These are phyloP conservation scores for Temnopleurus reevesii DNA, from an alignment of 53 echinoderm and acorn worm genomes.

Conservation along the genomic window DNA sequence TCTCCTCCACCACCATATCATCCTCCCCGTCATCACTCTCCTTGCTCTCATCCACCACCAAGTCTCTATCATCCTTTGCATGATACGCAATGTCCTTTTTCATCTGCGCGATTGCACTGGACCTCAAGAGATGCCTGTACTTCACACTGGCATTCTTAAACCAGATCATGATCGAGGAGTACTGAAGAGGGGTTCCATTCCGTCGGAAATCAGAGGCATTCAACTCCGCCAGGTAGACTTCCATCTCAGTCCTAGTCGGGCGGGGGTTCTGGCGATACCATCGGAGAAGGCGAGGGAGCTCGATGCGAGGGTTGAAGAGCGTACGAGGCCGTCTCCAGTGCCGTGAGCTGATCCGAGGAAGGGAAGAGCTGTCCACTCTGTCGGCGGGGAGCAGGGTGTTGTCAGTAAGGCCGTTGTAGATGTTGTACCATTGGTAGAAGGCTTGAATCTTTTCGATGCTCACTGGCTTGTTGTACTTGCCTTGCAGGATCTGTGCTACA, in stretches of 20 bases:
- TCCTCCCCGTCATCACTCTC: conserved; percentile 21
- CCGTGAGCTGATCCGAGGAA: conserved; percentile 65
- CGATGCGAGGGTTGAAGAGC: conserved; percentile 85
- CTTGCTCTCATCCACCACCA: conserved; percentile 17
- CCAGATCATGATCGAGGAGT: conserved; percentile 97
- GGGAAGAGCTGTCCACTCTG: conserved; percentile 70
- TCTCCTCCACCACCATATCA: conserved; percentile 43
- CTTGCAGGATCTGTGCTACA: conserved; percentile 81
- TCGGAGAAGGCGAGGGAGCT: conserved; percentile 81
- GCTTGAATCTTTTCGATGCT: conserved; percentile 84
- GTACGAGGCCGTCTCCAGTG: conserved; percentile 79
- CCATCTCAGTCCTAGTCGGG: conserved; percentile 85
- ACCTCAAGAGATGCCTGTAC: conserved; percentile 70
- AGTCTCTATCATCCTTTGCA: background rate
- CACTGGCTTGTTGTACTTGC: conserved; percentile 83
- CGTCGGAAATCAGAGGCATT: conserved; percentile 85
- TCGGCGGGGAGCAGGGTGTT: conserved; percentile 79
- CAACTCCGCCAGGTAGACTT: conserved; percentile 88
- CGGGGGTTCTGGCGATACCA: conserved; percentile 94
- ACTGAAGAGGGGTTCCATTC: conserved; percentile 90
- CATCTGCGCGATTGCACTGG: conserved; percentile 56
- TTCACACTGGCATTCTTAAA: conserved; percentile 99
- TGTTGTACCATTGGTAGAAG: conserved; percentile 97
- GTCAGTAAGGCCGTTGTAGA: conserved; percentile 89
- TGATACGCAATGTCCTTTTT: conserved; percentile 20